Conservation (phyloP, 2,113 vertebrate genomes). For the Macquaria australasica region DNA sequence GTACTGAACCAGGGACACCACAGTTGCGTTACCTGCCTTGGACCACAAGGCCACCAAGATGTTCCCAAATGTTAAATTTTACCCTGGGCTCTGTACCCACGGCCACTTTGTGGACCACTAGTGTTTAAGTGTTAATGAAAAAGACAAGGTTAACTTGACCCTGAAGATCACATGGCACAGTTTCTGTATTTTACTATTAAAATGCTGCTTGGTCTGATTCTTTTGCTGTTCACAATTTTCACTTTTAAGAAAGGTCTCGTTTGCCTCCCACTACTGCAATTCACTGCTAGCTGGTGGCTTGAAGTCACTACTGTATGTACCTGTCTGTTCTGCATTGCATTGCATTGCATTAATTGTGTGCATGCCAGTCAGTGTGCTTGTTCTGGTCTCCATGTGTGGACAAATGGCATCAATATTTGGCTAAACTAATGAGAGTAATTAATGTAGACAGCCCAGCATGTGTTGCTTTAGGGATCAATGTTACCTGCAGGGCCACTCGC, state of each 20-base stretch:
- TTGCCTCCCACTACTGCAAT: background rate
- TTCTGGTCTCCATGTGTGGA: background rate
- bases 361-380: too few species aligned
- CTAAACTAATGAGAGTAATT: slow-evolving; percentile 24
- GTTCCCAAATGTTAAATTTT: background rate
- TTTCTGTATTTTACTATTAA: background rate
- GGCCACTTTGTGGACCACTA: background rate
- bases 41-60: too few species aligned
- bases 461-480: slow-evolving; percentile 13
- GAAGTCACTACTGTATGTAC: too few species aligned
- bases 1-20: background rate
- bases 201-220: background rate
- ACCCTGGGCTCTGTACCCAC: background rate
- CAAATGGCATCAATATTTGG: slow-evolving; percentile 25
- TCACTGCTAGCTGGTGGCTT: too few species aligned
- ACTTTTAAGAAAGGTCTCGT: background rate
- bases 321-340: too few species aligned
- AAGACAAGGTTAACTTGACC: background rate
- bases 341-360: background rate
- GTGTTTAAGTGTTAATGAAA: background rate
- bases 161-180: background rate
- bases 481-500: slow-evolving; percentile 92
- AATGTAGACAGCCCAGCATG: slow-evolving; percentile 49
- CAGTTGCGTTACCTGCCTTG: background rate
- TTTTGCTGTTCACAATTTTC: too few species aligned